Evolutionary conservation across 2,888 invertebrate genomes (phyloP).

Genomic region (Elysia crispata): DNA sequence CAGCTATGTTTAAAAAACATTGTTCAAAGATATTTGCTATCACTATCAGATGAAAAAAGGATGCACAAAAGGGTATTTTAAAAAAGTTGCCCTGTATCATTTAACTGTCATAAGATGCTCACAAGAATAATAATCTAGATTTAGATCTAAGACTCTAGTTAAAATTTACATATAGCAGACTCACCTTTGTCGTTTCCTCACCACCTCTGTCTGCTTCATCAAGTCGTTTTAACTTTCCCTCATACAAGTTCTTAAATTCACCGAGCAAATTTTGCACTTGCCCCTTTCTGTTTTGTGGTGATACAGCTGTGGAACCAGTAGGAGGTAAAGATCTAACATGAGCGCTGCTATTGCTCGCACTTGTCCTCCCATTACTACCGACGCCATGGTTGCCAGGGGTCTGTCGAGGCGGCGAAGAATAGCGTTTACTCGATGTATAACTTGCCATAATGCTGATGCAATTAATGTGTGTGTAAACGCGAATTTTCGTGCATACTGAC

Average conservation of each 20-base stretch:
- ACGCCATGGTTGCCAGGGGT: constrained; percentile 42
- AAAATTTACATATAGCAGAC: too few relatives aligned
- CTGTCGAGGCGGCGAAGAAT: neutral
- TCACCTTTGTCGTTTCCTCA: constrained; percentile 71
- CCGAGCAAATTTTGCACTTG: constrained; percentile 74
- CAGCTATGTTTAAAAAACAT: too few relatives aligned
- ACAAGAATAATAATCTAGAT: too few relatives aligned
- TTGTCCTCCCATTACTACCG: constrained; percentile 35
- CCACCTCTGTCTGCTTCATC: constrained; percentile 71
- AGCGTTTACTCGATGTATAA: constrained; percentile 15
- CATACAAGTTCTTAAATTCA: constrained; percentile 74
- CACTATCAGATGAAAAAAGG: too few relatives aligned
- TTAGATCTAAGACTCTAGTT: too few relatives aligned
- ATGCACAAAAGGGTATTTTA: too few relatives aligned
- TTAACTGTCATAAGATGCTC: too few relatives aligned
- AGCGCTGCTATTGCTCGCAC: neutral
- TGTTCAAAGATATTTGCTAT: too few relatives aligned
- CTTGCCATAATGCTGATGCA: constrained; percentile 10
- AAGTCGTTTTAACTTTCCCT: constrained; percentile 68
- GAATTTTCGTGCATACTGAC: neutral
- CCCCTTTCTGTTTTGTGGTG: constrained; percentile 56
- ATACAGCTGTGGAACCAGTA: neutral
- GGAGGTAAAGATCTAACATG: neutral
- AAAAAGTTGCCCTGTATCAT: too few relatives aligned
- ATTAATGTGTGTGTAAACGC: constrained; percentile 25